phyloP scores from a whole-genome alignment of 2,888 invertebrate species.

The Anorthoa munda region DNA sequence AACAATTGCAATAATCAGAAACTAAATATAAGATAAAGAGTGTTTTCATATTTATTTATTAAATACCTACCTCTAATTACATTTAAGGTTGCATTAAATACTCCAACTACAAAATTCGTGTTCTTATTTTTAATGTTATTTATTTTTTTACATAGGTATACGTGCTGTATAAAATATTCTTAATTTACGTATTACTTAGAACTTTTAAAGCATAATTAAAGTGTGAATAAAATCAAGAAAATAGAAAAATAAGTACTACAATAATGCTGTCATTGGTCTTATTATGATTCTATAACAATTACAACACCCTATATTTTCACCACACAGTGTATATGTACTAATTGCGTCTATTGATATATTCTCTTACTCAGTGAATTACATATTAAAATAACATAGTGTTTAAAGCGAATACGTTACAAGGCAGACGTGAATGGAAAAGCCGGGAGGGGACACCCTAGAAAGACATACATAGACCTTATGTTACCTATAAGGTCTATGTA shows the following conservation, averaged over 20 bases:
- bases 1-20: background rate
- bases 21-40: background rate
- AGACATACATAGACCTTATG: too few relatives aligned
- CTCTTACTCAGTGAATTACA: background rate
- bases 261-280: background rate
- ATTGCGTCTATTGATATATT: background rate
- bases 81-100: slow-evolving; percentile 20
- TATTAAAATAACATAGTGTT: background rate
- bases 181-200: slow-evolving; percentile 12
- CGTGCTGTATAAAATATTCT: slow-evolving; percentile 49
- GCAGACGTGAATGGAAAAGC: too few relatives aligned
- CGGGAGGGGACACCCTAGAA: too few relatives aligned
- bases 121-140: slow-evolving; percentile 31
- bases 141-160: slow-evolving; percentile 19
- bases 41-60: slow-evolving; percentile 9
- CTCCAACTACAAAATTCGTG: slow-evolving; percentile 59
- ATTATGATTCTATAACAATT: background rate
- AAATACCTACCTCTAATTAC: slow-evolving; percentile 15
- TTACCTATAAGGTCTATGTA: too few relatives aligned
- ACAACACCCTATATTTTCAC: background rate
- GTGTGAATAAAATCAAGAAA: background rate
- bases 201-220: slow-evolving; percentile 9
- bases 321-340: background rate
- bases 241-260: background rate
- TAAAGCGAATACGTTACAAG: too few relatives aligned